Conservation (phyloP, 2,888 invertebrate species). For the Eurytoma californica region DNA sequence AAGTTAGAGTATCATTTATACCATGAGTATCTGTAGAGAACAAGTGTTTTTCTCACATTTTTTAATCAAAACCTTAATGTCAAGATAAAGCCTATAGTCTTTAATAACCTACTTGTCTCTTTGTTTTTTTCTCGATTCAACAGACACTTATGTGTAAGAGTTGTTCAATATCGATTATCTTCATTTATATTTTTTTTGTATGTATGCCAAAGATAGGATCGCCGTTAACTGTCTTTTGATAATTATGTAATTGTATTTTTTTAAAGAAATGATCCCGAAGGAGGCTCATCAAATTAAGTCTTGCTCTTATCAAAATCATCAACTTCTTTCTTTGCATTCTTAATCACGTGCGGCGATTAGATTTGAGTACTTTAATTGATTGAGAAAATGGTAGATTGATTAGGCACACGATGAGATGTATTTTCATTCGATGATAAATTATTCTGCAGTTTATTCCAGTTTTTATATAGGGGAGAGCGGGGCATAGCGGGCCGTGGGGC, state of each 20-base stretch:
- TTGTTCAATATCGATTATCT: too few relatives aligned
- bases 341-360: background rate
- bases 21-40: background rate
- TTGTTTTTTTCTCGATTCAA: too few relatives aligned
- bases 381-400: background rate
- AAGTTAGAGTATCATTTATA: too few relatives aligned
- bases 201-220: too few relatives aligned
- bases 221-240: background rate
- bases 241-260: background rate
- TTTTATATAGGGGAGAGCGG: too few relatives aligned
- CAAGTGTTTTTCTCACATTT: background rate
- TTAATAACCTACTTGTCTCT: too few relatives aligned
- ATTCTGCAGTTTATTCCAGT: background rate
- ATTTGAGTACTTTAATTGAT: constrained; percentile 14
- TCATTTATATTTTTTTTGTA: too few relatives aligned
- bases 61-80: background rate
- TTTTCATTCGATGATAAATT: background rate
- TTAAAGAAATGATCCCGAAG: background rate
- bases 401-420: background rate
- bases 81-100: too few relatives aligned
- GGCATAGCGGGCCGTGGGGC: too few relatives aligned
- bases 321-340: background rate
- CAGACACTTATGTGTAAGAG: too few relatives aligned
- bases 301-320: too few relatives aligned
- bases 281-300: background rate